These are phyloP conservation scores for Coregonus sp. DNA, from an alignment of 2,797 vertebrate species.

Conservation along the genomic window DNA sequence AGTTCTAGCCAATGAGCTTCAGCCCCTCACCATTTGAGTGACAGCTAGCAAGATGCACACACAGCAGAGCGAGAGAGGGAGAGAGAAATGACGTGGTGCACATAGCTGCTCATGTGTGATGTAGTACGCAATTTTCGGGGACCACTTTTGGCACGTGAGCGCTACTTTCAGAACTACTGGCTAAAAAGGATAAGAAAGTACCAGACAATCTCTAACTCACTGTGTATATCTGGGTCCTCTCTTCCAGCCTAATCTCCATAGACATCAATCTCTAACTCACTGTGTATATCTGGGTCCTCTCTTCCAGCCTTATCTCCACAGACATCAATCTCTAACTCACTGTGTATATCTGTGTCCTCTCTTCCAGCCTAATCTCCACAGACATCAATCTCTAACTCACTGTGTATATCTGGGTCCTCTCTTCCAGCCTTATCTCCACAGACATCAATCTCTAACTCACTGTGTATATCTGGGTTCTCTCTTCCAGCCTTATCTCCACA, in stretches of 20 bases:
- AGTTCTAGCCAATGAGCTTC: too few relatives aligned
- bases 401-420: constrained; percentile 36
- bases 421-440: constrained; percentile 80
- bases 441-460: constrained; percentile 13
- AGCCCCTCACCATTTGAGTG: too few relatives aligned
- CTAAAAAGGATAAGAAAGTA: too few relatives aligned
- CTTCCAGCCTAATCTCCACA: constrained; percentile 80
- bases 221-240: constrained; percentile 36
- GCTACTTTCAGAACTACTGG: too few relatives aligned
- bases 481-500: constrained; percentile 80
- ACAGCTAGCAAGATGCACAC: too few relatives aligned
- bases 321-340: constrained; percentile 13
- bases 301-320: constrained; percentile 80
- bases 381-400: constrained; percentile 13
- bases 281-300: constrained; percentile 36
- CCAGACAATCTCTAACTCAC: background rate
- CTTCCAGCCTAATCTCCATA: constrained; percentile 80
- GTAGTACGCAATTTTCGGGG: too few relatives aligned
- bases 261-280: constrained; percentile 13
- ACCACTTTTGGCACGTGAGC: too few relatives aligned
- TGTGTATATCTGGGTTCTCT: constrained; percentile 36
- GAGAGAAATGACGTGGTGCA: too few relatives aligned
- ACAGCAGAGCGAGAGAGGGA: too few relatives aligned
- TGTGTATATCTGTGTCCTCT: constrained; percentile 36
- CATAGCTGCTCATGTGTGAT: too few relatives aligned